These are phyloP conservation scores for Nematopogon swammerdamellus DNA, from an alignment of 2,888 invertebrate species.

Conservation along the genomic window DNA sequence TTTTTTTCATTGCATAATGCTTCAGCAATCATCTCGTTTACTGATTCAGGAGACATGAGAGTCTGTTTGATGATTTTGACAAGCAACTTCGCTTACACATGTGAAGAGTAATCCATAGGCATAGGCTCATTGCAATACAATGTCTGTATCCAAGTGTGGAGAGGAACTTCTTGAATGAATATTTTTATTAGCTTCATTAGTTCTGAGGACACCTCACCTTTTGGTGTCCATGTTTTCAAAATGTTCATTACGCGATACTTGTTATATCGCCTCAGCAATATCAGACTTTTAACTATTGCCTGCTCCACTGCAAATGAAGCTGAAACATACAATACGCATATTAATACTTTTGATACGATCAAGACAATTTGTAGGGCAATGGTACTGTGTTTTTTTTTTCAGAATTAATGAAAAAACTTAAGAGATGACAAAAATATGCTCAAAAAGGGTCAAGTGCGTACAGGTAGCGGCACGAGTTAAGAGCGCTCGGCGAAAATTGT, in stretches of 20 bases:
- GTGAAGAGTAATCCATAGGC: slow-evolving; percentile 4
- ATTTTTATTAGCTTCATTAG: slow-evolving; percentile 23
- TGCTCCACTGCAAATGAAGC: slow-evolving; percentile 29
- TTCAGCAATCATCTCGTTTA: no score
- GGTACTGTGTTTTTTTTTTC: no score
- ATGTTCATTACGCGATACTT: slow-evolving; percentile 21
- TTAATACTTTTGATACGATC: no score
- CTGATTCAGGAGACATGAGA: no score
- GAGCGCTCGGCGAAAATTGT: no score
- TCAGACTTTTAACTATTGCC: slow-evolving; percentile 32
- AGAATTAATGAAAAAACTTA: no score
- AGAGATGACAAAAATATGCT: no score
- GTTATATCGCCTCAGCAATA: slow-evolving; percentile 31
- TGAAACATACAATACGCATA: slow-evolving; percentile 13
- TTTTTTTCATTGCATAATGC: no score
- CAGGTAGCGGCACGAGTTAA: no score
- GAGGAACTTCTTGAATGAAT: slow-evolving; percentile 27
- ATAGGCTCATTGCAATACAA: slow-evolving; percentile 17
- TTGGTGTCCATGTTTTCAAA: slow-evolving; percentile 29
- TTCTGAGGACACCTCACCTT: slow-evolving; percentile 21
- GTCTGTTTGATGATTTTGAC: no score
- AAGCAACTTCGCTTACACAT: not conserved
- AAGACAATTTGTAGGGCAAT: no score
- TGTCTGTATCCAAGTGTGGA: slow-evolving; percentile 26
- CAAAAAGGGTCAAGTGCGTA: no score